Evolutionary conservation across 2,888 invertebrate genomes (phyloP), one percentile per base, ranked within the genome.

Genomic region (Masnerella sp.): DNA sequence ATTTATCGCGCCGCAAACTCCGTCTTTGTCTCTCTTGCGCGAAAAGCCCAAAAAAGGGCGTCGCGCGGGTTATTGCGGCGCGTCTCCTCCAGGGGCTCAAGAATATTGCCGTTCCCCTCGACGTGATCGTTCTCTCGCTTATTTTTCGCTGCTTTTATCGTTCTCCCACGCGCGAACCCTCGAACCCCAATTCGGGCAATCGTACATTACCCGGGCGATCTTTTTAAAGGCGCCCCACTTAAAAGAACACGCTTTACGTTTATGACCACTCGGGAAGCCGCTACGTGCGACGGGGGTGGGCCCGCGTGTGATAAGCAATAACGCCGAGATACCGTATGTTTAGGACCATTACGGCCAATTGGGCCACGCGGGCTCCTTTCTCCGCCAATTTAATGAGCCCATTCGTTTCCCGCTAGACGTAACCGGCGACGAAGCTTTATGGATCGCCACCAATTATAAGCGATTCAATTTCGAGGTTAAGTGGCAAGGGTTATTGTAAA

Each of bases 161-260:
- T 65, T 74, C 74, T 76, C 77, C 64, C 58, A 52, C 70, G 54
- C 70, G 64, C 69, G 9, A 71, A 76, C 68, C 75, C 77, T 73
- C 74, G 72, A 69, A 61, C 75, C 73, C 73, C 73, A 70, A 67
- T 59, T 77, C 77, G 67, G 77, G 77, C 81, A 82, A 84, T 83
- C 85, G 84, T 85, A 85, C 84, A 83, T 83, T 81, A 77, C 80
- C 78, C 77, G 79, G 82, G 79, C 83, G 85, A 84, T 85, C 84
- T 86, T 84, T 87, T 86, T 85, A 84, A 86, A 86, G 82, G 85
- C 84, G 81, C 82, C 83, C 84, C 86, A 84, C 86, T 87, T 87
- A 86, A 86, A 86, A 84, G 85, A 86, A 87, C 87, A 87, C 85
- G 85, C 83, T 86, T 87, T 86, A 87, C 85, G 86, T 87, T 87